Evolutionary conservation across 1,140 invertebrate genomes (phyloP), one percentile per base, ranked within the genome.

Genomic region (Drosophila trapezifrons): DNA sequence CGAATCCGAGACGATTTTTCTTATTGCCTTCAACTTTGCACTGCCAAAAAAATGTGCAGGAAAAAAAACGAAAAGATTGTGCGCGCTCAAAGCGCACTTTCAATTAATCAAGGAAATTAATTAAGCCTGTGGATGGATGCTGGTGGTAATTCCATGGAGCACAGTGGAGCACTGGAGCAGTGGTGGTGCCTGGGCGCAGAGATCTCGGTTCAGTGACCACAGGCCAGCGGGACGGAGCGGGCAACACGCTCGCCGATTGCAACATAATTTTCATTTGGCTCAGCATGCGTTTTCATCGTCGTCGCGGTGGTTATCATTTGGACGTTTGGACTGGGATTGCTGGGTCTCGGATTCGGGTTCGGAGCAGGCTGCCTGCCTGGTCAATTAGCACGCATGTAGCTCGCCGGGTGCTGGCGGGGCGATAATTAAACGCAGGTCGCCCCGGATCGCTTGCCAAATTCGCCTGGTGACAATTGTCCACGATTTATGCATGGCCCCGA

Each of bases 31-130:
- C 82, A 85, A 85, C 83, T 87, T 86, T 86, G 75, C 83, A 87
- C 79, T 78, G 78, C 65, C 75, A 78, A 76, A 76, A 64, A 62
- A 29, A 32, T 32, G 27, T 27, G 4, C 1, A 8, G 35, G 35
- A 40, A 47, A 58, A 46, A 17, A 29, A 59, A 47, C 22, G 51
- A 60, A 71, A 62, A 46, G 27, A 64, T 37, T 29, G 47, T 40
- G 46, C 42, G 46, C 18, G 22, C 59, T 47, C 65, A 54, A 70
- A 74, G 77, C 69, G 74, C 85, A 87, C 84, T 87, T 87, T 87
- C 84, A 87, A 87, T 87, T 87, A 89, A 87, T 87, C 84, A 87
- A 87, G 76, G 84, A 84, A 87, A 87, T 89, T 87, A 87, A 87
- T 87, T 87, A 87, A 87, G 84, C 47, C 73, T 66, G 62, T 55